Evolutionary conservation across 2,113 vertebrate species (phyloP), one percentile per base, ranked within the genome.

Genomic region (Camarhynchus parvulus): DNA sequence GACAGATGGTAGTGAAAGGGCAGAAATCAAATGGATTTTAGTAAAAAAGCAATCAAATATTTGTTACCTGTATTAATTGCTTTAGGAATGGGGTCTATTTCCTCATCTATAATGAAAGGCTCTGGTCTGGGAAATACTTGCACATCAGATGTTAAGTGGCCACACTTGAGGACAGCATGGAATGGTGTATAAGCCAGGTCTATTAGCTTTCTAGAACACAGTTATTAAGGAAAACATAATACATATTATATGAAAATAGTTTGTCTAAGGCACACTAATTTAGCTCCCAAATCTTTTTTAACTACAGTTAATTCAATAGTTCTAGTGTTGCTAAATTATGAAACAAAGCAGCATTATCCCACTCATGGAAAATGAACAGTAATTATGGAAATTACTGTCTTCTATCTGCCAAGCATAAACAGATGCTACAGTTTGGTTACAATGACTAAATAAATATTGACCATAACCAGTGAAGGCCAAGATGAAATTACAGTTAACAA

Each of bases 101-200:
- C 99, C 74, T 99, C 99, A 92, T 99, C 99, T 89, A 99, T 96
- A 50, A 99, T 84, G 31, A 99, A 98, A 33, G 99, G 99, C 78
- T 99, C 99, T 61, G 99, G 99, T 66, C 99, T 98, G 86, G 99
- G 99, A 96, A 99, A 99, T 58, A 99, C 99, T 97, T 99, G 99
- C 79, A 99, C 99, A 18, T 99, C 99, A 55, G 99, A 99, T 2
- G 99, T 98, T 83, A 99, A 96, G 97, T 99, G 99, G 76, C 99
- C 99, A 87, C 99, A 99, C 92, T 99, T 99, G 94, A 99, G 97
- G 49, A 99, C 98, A 39, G 99, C 99, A 12, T 99, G 99, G 98
- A 99, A 99, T 19, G 99, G 99, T 7, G 99, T 99, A 76, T 99
- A 99, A 7, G 99, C 99, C 83, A 99, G 95, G 89, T 99, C 99